phyloP scores from a whole-genome alignment of 2,888 invertebrate species.

The Ferrisia virgata region DNA sequence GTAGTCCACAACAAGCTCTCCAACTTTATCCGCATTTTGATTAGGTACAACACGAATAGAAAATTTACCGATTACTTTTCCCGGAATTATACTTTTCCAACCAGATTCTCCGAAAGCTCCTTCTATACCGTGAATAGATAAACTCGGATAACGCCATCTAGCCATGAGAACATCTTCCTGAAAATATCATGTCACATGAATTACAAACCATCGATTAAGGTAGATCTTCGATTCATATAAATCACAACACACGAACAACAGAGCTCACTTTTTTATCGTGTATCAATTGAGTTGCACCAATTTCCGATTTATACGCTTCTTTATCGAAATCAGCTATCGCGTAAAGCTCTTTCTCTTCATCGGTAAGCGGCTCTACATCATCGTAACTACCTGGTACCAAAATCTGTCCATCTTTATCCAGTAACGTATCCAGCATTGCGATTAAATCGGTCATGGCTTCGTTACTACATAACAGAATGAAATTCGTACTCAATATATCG shows the following conservation, averaged over 20 bases:
- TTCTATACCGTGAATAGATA: constrained; percentile 94
- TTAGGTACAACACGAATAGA: constrained; percentile 95
- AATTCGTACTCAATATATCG: too few relatives aligned
- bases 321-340: constrained; percentile 60
- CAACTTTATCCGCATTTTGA: constrained; percentile 81
- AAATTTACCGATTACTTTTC: constrained; percentile 93
- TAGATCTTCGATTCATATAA: neutral
- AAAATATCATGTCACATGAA: constrained; percentile 36
- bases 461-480: too few relatives aligned
- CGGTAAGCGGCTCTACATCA: constrained; percentile 60
- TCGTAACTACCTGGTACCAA: constrained; percentile 78
- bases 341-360: constrained; percentile 56
- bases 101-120: constrained; percentile 91
- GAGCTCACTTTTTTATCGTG: constrained; percentile 50
- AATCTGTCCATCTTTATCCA: constrained; percentile 84
- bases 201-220: neutral
- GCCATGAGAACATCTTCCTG: constrained; percentile 80
- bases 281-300: constrained; percentile 49
- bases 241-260: neutral
- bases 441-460: constrained; percentile 91
- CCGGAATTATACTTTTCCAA: constrained; percentile 91
- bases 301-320: constrained; percentile 52
- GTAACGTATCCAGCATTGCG: constrained; percentile 76
- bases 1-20: constrained; percentile 72
- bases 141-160: constrained; percentile 89